These are phyloP conservation scores for Cairina moschata DNA, from an alignment of 2,113 vertebrate genomes.

Conservation along the genomic window DNA sequence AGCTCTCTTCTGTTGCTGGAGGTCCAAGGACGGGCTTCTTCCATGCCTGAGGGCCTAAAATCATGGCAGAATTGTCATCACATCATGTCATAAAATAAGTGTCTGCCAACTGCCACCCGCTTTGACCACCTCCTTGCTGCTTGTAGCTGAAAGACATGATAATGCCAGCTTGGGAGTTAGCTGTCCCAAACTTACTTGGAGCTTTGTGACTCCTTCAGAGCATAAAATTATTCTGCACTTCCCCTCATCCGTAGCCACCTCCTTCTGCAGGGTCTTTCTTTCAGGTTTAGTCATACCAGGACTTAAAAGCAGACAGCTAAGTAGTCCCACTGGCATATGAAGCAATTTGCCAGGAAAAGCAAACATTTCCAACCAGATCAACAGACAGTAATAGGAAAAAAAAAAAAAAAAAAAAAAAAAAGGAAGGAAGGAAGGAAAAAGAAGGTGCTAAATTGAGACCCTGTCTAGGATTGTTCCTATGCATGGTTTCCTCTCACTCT, in stretches of 20 bases:
- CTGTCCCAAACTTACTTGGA: neutral
- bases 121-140: neutral
- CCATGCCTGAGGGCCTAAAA: neutral
- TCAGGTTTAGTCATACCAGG: neutral
- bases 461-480: neutral
- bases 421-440: neutral
- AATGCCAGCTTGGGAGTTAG: neutral
- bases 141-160: neutral
- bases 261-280: neutral
- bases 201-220: neutral
- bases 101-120: neutral
- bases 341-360: neutral
- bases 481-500: neutral
- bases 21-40: neutral
- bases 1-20: neutral
- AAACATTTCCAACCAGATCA: neutral
- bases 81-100: neutral
- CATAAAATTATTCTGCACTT: neutral
- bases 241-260: neutral
- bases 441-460: neutral
- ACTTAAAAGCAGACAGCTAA: neutral
- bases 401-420: too few relatives aligned
- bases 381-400: neutral
- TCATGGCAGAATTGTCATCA: neutral
- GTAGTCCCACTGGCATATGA: neutral